A percentile compares a stretch with the other conserved stretches of the same genome.
Evolutionary conservation across 2,888 invertebrate genomes (phyloP).

Genomic region (Agrochola litura): DNA sequence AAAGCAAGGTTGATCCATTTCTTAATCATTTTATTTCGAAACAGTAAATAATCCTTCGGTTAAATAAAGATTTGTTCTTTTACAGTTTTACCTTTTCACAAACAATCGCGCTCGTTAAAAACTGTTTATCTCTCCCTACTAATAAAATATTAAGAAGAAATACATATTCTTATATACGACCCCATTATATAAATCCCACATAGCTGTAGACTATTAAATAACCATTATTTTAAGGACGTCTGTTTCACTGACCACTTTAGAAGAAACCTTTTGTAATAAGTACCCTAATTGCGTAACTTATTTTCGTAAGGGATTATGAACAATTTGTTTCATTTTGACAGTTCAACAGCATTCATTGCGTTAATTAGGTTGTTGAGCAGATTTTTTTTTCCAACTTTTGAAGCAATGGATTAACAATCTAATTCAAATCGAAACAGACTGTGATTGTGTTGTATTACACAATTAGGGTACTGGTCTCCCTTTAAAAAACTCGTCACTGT

Average conservation of each 20-base stretch:
- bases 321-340: too few relatives aligned
- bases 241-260: constrained; percentile 40
- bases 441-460: too few relatives aligned
- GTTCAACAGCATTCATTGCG: too few relatives aligned
- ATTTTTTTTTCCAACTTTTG: too few relatives aligned
- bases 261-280: constrained; percentile 31
- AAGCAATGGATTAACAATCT: too few relatives aligned
- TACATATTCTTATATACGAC: constrained; percentile 10
- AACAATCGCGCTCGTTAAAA: constrained; percentile 40
- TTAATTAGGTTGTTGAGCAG: too few relatives aligned
- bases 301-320: too few relatives aligned
- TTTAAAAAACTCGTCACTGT: not conserved
- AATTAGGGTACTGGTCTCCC: not conserved
- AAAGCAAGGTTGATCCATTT: constrained; percentile 13
- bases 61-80: constrained; percentile 20
- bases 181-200: constrained; percentile 18
- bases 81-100: constrained; percentile 18
- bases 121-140: not conserved
- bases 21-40: not conserved
- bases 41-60: not conserved
- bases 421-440: too few relatives aligned
- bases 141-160: constrained; percentile 21
- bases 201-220: constrained; percentile 36
- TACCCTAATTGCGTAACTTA: too few relatives aligned
- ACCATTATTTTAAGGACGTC: constrained; percentile 38